Base-by-base conservation (phyloP, 2,113 vertebrate genomes). In the Cyanocitta stelleri region DNA sequence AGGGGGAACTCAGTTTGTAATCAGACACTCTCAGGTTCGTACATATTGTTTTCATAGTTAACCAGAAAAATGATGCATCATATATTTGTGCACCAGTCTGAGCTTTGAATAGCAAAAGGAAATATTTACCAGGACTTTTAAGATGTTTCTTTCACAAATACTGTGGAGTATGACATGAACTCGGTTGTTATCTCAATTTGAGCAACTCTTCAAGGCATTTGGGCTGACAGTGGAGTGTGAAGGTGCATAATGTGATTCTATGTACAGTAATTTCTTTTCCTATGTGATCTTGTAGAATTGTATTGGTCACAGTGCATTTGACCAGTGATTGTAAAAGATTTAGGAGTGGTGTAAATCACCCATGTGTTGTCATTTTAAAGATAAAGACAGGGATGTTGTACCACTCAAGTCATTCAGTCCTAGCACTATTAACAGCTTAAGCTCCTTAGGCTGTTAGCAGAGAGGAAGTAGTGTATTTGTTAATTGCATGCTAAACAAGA, bases 381-480 rank as follows among this genome's bases (percentile, higher is more conserved):
- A 96, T 97, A 97, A 95, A 96, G 96, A 94, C 85, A 71, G 68
- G 93, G 93, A 90, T 97, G 87, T 96, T 93, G 93, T 95, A 95
- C 92, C 90, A 94, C 95, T 95, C 56, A 77, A 89, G 77, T 82
- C 85, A 82, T 96, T 97, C 95, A 92, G 41, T 68, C 11, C 58
- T 76, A 21, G 75, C 52, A 32, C 89, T 62, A 51, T 93, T 97
- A 92, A 93, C 96, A 95, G 85, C 89, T 89, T 94, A 95, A 61
- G 66, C 88, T 97, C 92, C 93, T 85, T 74, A 20, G 92, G 97
- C 78, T 91, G 94, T 93, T 85, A 95, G 85, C 24, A 41, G 46
- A 87, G 96, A 97, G 98, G 98, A 98, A 98, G 97, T 93, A 73
- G 92, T 82, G 90, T 87, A 81, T 91, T 95, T 97, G 97, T 98